Conservation (phyloP, 2,888 invertebrate species). For the Cyclophora punctaria region DNA sequence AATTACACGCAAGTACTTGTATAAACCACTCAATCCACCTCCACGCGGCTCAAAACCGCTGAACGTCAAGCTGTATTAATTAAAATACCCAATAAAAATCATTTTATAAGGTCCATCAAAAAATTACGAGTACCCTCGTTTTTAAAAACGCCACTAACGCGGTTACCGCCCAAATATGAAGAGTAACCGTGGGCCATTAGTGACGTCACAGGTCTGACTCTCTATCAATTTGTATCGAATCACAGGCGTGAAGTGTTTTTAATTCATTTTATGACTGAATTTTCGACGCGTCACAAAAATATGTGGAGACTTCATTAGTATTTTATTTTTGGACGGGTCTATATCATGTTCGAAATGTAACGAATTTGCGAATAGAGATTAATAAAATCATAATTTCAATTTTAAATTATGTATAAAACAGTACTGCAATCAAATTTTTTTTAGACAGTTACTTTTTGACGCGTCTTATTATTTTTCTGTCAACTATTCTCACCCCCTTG, state of each 20-base stretch:
- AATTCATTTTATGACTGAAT: conserved; percentile 73
- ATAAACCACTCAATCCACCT: no score
- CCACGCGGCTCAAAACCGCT: background rate
- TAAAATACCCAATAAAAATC: conserved; percentile 2
- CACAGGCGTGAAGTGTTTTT: conserved; percentile 71
- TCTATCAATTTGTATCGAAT: conserved; percentile 70
- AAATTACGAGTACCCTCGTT: conserved; percentile 26
- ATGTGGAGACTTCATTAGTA: conserved; percentile 24
- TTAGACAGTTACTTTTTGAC: no score
- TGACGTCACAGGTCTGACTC: conserved; percentile 56
- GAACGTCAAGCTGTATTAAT: background rate
- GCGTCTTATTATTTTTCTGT: no score
- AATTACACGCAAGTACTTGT: no score
- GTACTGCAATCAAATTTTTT: no score
- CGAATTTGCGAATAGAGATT: no score
- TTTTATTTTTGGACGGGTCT: no score
- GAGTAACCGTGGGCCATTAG: conserved; percentile 58
- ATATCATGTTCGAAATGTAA: no score
- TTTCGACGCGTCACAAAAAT: conserved; percentile 33
- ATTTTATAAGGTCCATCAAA: conserved; percentile 19
- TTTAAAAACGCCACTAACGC: conserved; percentile 29
- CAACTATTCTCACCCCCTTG: no score
- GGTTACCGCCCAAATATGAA: conserved; percentile 38
- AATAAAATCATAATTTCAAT: no score
- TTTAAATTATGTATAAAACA: no score